Percentiles rank a stretch among this genome's conserved stretches.
These are phyloP conservation scores for Xiphias gladius DNA, from an alignment of 2,113 vertebrate species.

Conservation along the genomic window DNA sequence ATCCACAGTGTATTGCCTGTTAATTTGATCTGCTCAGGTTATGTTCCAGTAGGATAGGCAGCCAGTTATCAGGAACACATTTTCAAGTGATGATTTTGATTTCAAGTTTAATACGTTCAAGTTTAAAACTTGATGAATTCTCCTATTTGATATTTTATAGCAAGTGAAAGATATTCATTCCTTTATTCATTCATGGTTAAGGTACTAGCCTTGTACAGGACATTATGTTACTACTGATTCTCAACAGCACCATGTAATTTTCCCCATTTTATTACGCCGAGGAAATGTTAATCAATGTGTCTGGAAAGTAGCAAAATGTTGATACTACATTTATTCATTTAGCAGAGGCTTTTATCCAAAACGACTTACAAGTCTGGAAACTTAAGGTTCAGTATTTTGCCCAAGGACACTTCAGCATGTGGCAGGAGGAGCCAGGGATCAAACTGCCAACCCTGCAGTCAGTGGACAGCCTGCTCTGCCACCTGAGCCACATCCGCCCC, in stretches of 20 bases:
- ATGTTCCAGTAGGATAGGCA: conserved; percentile 10
- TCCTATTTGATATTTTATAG: not conserved
- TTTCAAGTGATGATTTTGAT: conserved; percentile 21
- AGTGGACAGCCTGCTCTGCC: no score
- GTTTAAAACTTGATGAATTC: conserved; percentile 6
- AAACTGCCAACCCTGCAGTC: no score
- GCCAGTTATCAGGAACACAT: conserved; percentile 17
- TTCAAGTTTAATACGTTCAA: conserved; percentile 2
- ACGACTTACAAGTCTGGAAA: no score
- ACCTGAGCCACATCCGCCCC: no score
- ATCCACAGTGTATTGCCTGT: conserved; percentile 56
- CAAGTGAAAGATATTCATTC: not conserved
- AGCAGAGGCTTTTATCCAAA: no score
- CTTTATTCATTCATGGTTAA: not conserved
- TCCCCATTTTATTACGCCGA: not conserved
- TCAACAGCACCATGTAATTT: no score
- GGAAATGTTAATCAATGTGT: not conserved
- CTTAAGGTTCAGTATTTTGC: no score
- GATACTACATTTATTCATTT: no score
- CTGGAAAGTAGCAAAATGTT: not conserved
- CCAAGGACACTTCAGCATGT: no score
- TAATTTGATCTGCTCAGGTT: conserved; percentile 65
- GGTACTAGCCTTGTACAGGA: not conserved
- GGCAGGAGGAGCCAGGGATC: no score
- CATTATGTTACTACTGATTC: not conserved